Percentiles rank a stretch among this genome's conserved stretches.
These are phyloP conservation scores for Macrochelys suwanniensis DNA, from an alignment of 2,797 vertebrate species.

Conservation along the genomic window DNA sequence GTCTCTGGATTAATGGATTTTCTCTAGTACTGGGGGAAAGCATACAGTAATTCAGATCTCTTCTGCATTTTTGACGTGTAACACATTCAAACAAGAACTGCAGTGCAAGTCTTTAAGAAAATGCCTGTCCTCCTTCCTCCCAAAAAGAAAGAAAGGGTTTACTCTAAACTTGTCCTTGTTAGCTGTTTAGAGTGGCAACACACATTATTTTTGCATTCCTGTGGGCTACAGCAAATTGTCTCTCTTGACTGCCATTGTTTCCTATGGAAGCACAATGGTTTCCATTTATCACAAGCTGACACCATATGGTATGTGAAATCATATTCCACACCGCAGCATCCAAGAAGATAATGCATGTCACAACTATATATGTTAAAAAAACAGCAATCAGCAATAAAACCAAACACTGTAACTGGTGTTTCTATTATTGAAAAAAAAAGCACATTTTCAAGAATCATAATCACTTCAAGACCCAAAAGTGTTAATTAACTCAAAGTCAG, in stretches of 20 bases:
- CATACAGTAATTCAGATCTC: not conserved
- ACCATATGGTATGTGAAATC: constrained; percentile 11
- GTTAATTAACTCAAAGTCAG: rapidly evolving
- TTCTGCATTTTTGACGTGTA: not conserved
- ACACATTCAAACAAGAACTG: not conserved
- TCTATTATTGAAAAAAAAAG: not conserved
- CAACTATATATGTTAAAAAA: not conserved
- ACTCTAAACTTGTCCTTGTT: constrained; percentile 39
- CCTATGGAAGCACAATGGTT: constrained; percentile 59
- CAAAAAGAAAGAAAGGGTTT: not conserved
- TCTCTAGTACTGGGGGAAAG: not conserved
- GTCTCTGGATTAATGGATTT: not conserved
- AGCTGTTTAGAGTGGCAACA: constrained; percentile 36
- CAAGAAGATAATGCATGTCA: not conserved
- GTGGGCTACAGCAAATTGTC: constrained; percentile 61
- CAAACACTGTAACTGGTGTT: not conserved
- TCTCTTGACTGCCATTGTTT: constrained; percentile 71
- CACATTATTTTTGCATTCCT: constrained; percentile 58
- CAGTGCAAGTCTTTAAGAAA: not conserved
- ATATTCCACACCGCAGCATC: not conserved
- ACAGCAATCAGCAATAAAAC: constrained; percentile 1
- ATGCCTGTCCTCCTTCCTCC: not conserved
- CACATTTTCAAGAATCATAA: not conserved
- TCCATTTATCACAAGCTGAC: constrained; percentile 68
- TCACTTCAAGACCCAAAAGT: not conserved